Conservation (phyloP, 2,888 invertebrate species). For the Lordiphosa andalusiaca region DNA sequence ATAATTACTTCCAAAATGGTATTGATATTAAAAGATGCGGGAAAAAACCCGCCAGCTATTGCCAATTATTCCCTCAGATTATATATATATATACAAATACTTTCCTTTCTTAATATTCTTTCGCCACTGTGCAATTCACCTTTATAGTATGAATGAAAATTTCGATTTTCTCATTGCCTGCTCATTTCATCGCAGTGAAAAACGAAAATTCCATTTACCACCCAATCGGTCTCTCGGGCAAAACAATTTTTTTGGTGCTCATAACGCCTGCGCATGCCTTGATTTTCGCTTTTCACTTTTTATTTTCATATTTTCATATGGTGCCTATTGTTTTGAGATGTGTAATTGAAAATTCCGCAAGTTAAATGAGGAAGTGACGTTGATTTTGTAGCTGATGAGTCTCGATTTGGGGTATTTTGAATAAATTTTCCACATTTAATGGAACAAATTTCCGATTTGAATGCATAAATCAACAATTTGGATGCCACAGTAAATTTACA, state of each 20-base stretch:
- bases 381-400: conserved; percentile 22
- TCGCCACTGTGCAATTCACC: conserved; percentile 60
- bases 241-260: conserved; percentile 22
- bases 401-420: conserved; percentile 11
- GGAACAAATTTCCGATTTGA: conserved; percentile 23
- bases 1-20: too few species aligned
- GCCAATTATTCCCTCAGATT: too few species aligned
- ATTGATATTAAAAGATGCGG: too few species aligned
- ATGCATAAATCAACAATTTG: conserved; percentile 23
- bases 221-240: conserved; percentile 9
- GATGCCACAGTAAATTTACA: conserved; percentile 48
- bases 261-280: conserved; percentile 50
- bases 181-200: conserved; percentile 49
- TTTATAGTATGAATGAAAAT: conserved; percentile 71
- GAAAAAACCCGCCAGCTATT: too few species aligned
- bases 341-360: conserved; percentile 71
- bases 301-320: conserved; percentile 14
- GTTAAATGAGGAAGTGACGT: conserved; percentile 74
- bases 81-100: too few species aligned
- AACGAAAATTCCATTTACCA: conserved; percentile 48
- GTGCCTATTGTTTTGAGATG: conserved; percentile 49
- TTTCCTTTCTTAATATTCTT: background rate
- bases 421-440: conserved; percentile 65
- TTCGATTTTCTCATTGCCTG: conserved; percentile 68
- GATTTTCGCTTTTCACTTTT: conserved; percentile 67